Base-by-base conservation (phyloP, 2,888 invertebrate species). In the Pseudococcus jackbeardsleyi region DNA sequence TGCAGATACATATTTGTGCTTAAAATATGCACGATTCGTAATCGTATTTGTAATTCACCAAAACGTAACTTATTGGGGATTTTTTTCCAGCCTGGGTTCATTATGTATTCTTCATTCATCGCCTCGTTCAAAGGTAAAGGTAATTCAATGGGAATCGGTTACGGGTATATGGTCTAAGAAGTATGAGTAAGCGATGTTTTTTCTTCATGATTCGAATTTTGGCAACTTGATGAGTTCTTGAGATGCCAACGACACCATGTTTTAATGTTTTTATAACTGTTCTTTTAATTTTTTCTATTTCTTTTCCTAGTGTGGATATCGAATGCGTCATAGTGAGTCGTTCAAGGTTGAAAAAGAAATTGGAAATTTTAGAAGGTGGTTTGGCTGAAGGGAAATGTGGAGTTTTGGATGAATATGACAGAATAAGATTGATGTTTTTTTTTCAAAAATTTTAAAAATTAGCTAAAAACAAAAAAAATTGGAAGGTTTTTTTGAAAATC, bases 121-220 rank as follows among this genome's bases (percentile, higher is more conserved):
- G 19, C 26, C 1, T 33, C 79, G 79, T 42, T 42, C 15, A 26
- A 33, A 72, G 26, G 68, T 33, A 72, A 72, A 33, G 26, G 11
- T 72, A 33, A 26, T 26, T 11, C 26, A 33, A 33, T 26, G 68
- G 33, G 42, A 79, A 79, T 42, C 12, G 72, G 42, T 46, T 42
- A 79, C 15, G 42, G n/a, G 79, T 33, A 9, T 17, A n/a, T 39
- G n/a, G 42, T 79, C 42, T n/a, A 26, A 79, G 79, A 79, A 79
- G 26, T 79, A 46, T 42, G 79, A 79, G 42, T 79, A 42, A 72
- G 72, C 17, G 72, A n/a, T 42, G 42, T 79, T 79, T 79, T 42
- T 26, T 79, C 26, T 79, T 79, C 79, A 79, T 79, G 79, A 42
- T 42, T n/a, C 79, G 39, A 46, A 79, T 79, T 79, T 79, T 79